Conservation (phyloP, 2,797 vertebrate genomes). For the Trachops cirrhosus region DNA sequence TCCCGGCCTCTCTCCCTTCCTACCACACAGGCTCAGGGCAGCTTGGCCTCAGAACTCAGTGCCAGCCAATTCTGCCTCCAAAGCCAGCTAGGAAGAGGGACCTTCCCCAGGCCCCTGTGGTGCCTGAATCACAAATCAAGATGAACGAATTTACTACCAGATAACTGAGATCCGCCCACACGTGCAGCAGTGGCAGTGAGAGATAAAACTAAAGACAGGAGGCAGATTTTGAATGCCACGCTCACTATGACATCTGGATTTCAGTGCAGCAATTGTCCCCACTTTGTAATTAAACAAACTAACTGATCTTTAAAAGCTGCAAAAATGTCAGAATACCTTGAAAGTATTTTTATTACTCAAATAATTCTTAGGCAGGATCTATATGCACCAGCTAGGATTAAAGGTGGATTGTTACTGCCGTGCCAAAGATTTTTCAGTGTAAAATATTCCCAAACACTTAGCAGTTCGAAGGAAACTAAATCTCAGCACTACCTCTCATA, state of each 20-base stretch:
- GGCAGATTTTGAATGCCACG: neutral
- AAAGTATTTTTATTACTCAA: constrained; percentile 32
- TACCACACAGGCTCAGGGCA: neutral
- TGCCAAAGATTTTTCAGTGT: neutral
- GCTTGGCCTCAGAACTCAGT: neutral
- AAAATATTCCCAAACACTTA: constrained; percentile 48
- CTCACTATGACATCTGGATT: neutral
- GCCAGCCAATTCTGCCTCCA: neutral
- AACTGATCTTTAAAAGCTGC: neutral
- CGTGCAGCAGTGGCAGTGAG: neutral
- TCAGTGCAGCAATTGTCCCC: neutral
- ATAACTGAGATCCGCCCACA: neutral
- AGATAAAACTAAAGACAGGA: neutral
- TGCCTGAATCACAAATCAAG: neutral
- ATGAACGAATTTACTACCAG: neutral
- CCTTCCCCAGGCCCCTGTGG: neutral
- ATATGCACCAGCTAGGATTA: neutral
- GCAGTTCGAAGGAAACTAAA: constrained; percentile 23
- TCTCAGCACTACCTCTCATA: neutral
- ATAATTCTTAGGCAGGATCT: neutral
- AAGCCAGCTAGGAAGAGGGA: neutral
- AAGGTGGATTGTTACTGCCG: neutral
- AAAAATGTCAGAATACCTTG: neutral
- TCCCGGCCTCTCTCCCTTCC: neutral
- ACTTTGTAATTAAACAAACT: neutral